phyloP scores from a whole-genome alignment of 2,888 invertebrate species.

The Alviniconcha strummeri region DNA sequence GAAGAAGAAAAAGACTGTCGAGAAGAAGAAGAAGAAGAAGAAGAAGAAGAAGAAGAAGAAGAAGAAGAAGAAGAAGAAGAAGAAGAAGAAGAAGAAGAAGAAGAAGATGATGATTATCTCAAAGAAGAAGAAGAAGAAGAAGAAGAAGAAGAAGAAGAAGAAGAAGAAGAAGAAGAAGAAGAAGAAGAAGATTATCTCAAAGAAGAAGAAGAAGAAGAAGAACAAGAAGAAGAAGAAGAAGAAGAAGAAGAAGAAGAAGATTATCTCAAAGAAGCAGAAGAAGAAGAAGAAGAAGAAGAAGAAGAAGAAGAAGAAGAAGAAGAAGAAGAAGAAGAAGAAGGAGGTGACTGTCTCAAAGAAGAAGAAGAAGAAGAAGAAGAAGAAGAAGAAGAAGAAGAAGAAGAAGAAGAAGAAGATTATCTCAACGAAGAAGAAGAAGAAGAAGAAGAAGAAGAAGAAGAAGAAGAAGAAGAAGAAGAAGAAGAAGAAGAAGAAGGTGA shows the following conservation, averaged over 20 bases:
- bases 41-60: background rate
- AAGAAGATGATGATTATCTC: background rate
- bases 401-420: background rate
- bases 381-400: background rate
- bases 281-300: slow-evolving; percentile 19
- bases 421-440: background rate
- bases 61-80: background rate
- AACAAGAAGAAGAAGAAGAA: background rate
- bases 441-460: background rate
- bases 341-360: background rate
- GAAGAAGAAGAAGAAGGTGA: background rate
- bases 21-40: background rate
- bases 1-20: background rate
- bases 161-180: background rate
- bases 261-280: background rate
- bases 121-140: background rate
- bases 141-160: background rate
- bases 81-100: background rate
- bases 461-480: too few species aligned
- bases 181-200: background rate
- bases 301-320: slow-evolving; percentile 14
- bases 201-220: background rate
- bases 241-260: slow-evolving; percentile 13
- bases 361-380: background rate
- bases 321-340: slow-evolving; percentile 26